These are phyloP conservation scores for Micropoecilia bifurca DNA, from an alignment of 2,797 vertebrate species.

Conservation along the genomic window DNA sequence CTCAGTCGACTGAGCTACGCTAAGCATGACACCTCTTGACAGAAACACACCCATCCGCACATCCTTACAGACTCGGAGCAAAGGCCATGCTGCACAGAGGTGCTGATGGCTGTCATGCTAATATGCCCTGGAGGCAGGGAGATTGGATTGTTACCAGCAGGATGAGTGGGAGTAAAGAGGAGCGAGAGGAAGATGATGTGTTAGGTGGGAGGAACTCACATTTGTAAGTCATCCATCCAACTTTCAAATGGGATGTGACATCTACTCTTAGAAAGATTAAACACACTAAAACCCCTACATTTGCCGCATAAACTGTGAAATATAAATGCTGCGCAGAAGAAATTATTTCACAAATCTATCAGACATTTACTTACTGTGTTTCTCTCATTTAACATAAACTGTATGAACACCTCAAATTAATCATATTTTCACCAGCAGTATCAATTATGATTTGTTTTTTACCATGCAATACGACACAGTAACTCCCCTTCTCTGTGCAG, in stretches of 20 bases:
- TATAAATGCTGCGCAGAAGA: conserved; percentile 14
- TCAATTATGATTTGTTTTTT: not conserved
- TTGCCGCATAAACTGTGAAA: conserved; percentile 14
- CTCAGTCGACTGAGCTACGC: conserved; percentile 44
- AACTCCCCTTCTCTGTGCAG: not conserved
- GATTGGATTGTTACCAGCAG: conserved; percentile 50
- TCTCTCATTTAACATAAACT: not conserved
- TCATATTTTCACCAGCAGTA: not conserved
- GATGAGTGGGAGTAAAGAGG: conserved; percentile 41
- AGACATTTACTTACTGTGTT: not conserved
- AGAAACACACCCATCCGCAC: conserved; percentile 53
- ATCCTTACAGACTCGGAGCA: conserved; percentile 56
- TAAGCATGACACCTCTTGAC: conserved; percentile 64
- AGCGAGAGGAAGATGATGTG: conserved; percentile 11
- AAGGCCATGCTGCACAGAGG: conserved; percentile 66
- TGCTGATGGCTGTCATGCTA: conserved; percentile 76
- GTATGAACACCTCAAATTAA: not conserved
- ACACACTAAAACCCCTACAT: conserved; percentile 17
- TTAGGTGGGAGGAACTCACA: conserved; percentile 11
- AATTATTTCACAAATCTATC: not conserved
- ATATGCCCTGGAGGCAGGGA: conserved; percentile 57
- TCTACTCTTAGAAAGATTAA: conserved; percentile 32
- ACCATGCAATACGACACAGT: not conserved
- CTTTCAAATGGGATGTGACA: conserved; percentile 35
- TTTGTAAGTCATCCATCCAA: conserved; percentile 37